phyloP scores from a whole-genome alignment of 2,888 invertebrate species.

The Kryphioiulus occultus region DNA sequence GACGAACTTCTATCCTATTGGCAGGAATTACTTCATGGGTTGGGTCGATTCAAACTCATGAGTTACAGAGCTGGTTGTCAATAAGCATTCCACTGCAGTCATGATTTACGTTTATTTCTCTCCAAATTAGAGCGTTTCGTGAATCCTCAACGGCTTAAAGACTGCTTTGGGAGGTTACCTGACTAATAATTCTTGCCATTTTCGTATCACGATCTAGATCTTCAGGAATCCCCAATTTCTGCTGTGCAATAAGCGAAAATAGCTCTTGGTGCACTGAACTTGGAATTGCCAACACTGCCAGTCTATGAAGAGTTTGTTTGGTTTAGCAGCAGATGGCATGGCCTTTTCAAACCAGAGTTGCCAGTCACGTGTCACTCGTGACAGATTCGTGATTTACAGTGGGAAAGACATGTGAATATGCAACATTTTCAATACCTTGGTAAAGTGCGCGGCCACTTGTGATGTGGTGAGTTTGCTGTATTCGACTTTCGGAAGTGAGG shows the following conservation, averaged over 20 bases:
- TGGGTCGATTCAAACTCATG: not conserved
- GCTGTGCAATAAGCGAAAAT: not conserved
- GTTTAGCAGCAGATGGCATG: not conserved
- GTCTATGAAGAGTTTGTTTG: not conserved
- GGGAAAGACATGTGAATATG: not conserved
- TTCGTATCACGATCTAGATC: not conserved
- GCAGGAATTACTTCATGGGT: not conserved
- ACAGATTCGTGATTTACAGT: not conserved
- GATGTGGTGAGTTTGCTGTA: constrained; percentile 8
- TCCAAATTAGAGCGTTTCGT: not conserved
- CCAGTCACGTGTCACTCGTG: not conserved
- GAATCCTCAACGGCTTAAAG: not conserved
- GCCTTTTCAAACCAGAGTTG: not conserved
- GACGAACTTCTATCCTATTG: not conserved
- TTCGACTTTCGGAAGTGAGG: constrained; percentile 33
- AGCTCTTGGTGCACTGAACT: not conserved
- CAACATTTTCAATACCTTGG: not conserved
- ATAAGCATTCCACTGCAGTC: not conserved
- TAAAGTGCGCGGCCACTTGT: constrained; percentile 25
- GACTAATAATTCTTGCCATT: not conserved
- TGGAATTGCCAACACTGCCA: not conserved
- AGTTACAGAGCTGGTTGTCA: not conserved
- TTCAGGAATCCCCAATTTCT: not conserved
- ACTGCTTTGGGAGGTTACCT: not conserved
- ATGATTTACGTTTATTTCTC: not conserved